A percentile compares a stretch with the other conserved stretches of the same genome.
Evolutionary conservation across 1,140 invertebrate species (phyloP).

Genomic region (Steinernema khuongi): DNA sequence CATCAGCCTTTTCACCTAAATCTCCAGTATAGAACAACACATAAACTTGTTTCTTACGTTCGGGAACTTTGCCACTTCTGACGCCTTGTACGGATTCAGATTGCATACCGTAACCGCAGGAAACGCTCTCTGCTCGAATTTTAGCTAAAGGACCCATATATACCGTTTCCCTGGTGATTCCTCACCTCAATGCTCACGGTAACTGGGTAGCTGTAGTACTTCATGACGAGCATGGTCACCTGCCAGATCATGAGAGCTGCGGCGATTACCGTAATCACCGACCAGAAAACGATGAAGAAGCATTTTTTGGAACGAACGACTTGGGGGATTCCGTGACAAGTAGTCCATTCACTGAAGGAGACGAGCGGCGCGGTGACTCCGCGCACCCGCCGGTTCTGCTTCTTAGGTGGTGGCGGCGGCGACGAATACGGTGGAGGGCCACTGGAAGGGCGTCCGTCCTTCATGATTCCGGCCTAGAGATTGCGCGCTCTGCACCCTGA

Average conservation of each 20-base stretch:
- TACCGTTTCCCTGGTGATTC: not conserved
- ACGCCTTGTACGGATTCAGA: conserved; percentile 36
- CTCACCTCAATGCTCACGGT: conserved; percentile 36
- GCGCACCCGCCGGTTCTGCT: not conserved
- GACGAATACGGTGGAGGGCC: not conserved
- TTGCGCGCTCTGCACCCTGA: not conserved
- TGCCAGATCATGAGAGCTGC: conserved; percentile 38
- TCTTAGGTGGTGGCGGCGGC: not conserved
- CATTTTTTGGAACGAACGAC: conserved; percentile 35
- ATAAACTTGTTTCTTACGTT: conserved; percentile 1
- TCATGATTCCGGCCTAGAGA: not conserved
- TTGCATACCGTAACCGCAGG: conserved; percentile 43
- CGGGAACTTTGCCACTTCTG: conserved; percentile 17
- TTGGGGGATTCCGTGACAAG: conserved; percentile 31
- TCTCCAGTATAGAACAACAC: conserved; percentile 22
- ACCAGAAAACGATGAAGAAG: conserved; percentile 38
- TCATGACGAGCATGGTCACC: conserved; percentile 35
- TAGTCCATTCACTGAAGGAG: conserved; percentile 1
- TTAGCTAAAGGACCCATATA: conserved; percentile 26
- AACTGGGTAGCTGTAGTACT: conserved; percentile 41
- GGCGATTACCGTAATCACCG: conserved; percentile 40
- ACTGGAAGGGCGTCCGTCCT: not conserved
- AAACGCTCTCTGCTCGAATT: conserved; percentile 40
- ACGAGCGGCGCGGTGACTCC: not conserved
- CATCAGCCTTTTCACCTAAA: conserved; percentile 32